These are phyloP conservation scores for Euclidia mi DNA, from an alignment of 2,888 invertebrate species.

Conservation along the genomic window DNA sequence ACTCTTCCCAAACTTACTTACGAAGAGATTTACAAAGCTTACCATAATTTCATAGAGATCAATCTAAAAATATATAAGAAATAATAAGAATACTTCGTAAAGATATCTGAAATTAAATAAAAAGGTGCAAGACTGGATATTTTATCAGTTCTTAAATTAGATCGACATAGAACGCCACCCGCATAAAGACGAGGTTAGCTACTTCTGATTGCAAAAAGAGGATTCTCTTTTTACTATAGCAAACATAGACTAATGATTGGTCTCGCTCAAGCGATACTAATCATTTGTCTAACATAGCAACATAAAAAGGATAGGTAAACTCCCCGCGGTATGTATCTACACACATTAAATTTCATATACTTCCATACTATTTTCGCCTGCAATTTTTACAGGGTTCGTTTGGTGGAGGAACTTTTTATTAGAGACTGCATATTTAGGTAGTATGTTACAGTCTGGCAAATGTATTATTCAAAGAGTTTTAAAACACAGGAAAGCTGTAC, in stretches of 20 bases:
- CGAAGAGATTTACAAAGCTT: too few relatives aligned
- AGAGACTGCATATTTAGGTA: background rate
- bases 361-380: too few relatives aligned
- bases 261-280: too few relatives aligned
- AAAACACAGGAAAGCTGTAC: background rate
- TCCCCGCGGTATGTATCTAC: background rate
- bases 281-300: too few relatives aligned
- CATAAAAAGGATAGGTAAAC: constrained; percentile 24
- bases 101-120: constrained; percentile 41
- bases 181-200: constrained; percentile 61
- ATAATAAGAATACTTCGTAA: constrained; percentile 1
- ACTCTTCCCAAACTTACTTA: too few relatives aligned
- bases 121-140: constrained; percentile 44
- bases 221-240: constrained; percentile 40
- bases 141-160: constrained; percentile 61
- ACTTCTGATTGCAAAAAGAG: constrained; percentile 65
- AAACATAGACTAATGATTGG: too few relatives aligned
- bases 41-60: too few relatives aligned
- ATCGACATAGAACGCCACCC: constrained; percentile 59
- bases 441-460: too few relatives aligned
- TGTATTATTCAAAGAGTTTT: too few relatives aligned
- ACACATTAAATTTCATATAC: background rate
- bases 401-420: background rate
- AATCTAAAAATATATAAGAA: background rate
- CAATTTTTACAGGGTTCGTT: too few relatives aligned